A percentile compares a stretch with the other conserved stretches of the same genome.
These are phyloP conservation scores for Drosophila lacertosa DNA, from an alignment of 1,140 invertebrate genomes.

Conservation along the genomic window DNA sequence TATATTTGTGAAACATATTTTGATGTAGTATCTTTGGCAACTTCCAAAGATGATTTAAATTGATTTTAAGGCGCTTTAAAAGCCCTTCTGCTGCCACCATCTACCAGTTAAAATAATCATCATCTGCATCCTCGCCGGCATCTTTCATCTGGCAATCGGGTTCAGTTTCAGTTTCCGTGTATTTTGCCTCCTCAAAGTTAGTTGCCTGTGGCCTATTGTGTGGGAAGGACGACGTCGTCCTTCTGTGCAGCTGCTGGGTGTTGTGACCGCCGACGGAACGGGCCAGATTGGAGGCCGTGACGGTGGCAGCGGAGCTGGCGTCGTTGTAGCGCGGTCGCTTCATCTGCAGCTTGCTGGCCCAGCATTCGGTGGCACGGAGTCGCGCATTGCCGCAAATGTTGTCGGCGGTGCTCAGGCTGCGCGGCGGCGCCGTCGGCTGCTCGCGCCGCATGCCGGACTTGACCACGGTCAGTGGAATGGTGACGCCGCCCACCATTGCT, in stretches of 20 bases:
- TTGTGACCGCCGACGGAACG: background rate
- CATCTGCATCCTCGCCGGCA: no score
- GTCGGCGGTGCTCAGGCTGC: background rate
- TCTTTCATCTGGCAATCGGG: no score
- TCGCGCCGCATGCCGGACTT: background rate
- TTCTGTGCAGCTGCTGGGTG: background rate
- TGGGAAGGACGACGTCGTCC: background rate
- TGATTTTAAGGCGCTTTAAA: no score
- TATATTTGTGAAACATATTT: no score
- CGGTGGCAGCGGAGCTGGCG: background rate
- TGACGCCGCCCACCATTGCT: background rate
- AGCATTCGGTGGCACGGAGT: slow-evolving; percentile 61
- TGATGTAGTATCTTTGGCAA: no score
- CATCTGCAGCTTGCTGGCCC: slow-evolving; percentile 61
- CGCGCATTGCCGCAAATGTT: slow-evolving; percentile 50
- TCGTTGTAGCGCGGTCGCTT: slow-evolving; percentile 62
- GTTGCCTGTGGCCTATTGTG: no score
- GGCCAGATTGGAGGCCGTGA: slow-evolving; percentile 4
- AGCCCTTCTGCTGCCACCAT: no score
- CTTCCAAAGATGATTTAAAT: no score
- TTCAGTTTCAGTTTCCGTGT: no score
- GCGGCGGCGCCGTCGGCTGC: background rate
- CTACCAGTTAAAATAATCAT: no score
- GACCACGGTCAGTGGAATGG: background rate
- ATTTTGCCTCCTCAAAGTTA: no score